phyloP scores from a whole-genome alignment of 2,113 vertebrate genomes.

The Ptilorrhoa leucosticta region DNA sequence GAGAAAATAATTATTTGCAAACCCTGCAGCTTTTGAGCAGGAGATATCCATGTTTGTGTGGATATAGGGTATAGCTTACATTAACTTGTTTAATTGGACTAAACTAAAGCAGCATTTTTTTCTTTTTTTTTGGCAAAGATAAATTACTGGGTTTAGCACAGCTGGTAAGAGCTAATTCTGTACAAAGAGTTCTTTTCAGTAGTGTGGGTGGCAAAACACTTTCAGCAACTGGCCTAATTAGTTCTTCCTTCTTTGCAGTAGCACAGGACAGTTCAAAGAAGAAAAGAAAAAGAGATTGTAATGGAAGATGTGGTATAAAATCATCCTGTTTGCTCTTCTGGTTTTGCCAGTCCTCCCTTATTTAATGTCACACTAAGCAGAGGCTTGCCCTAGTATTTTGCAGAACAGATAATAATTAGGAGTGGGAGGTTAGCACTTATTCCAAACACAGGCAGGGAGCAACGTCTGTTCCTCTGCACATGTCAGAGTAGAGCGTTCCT shows the following conservation, averaged over 20 bases:
- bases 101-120: conserved; percentile 2
- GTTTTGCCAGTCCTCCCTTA: background rate
- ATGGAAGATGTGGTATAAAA: background rate
- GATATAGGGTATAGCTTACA: background rate
- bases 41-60: background rate
- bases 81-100: conserved; percentile 28
- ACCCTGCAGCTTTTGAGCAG: background rate
- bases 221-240: conserved; percentile 56
- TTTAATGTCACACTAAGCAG: background rate
- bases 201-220: conserved; percentile 45
- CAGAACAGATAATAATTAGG: background rate
- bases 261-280: background rate
- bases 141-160: conserved; percentile 33
- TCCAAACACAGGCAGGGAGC: background rate
- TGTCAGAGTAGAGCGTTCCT: background rate
- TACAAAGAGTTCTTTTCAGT: conserved; percentile 32
- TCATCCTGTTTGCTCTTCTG: background rate
- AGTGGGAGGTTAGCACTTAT: background rate
- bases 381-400: background rate
- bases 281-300: background rate
- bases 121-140: background rate
- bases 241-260: conserved; percentile 1
- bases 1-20: conserved; percentile 42
- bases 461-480: background rate
- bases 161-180: conserved; percentile 47